These are phyloP conservation scores for Erebia ligea DNA, from an alignment of 2,888 invertebrate species.

Conservation along the genomic window DNA sequence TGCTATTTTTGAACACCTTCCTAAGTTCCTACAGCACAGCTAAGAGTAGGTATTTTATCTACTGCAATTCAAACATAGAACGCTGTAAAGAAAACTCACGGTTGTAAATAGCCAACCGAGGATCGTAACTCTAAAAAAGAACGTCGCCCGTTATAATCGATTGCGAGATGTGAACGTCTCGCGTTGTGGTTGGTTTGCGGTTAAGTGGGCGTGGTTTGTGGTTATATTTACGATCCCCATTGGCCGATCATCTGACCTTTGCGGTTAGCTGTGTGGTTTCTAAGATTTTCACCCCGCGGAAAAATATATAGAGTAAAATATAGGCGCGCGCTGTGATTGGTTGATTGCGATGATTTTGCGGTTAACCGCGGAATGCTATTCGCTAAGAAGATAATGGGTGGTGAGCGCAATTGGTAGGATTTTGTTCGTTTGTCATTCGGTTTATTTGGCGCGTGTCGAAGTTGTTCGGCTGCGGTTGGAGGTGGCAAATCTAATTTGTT, in stretches of 20 bases:
- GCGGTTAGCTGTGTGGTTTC: constrained; percentile 85
- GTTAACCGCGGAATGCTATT: constrained; percentile 79
- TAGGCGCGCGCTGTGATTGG: constrained; percentile 70
- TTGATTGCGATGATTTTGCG: constrained; percentile 70
- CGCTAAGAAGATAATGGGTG: constrained; percentile 79
- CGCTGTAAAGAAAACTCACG: constrained; percentile 1
- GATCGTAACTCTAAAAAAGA: constrained; percentile 66
- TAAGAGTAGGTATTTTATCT: no score
- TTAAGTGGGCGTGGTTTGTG: constrained; percentile 85
- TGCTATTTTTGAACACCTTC: neutral
- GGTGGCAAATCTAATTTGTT: constrained; percentile 23
- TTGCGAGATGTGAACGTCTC: constrained; percentile 75
- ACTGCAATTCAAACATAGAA: neutral
- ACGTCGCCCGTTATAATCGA: constrained; percentile 67
- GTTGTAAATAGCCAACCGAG: constrained; percentile 52
- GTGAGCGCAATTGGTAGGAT: constrained; percentile 62
- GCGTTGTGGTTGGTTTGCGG: constrained; percentile 86
- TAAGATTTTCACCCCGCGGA: constrained; percentile 82
- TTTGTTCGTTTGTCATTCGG: constrained; percentile 56
- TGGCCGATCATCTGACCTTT: constrained; percentile 84
- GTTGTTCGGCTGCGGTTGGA: constrained; percentile 50
- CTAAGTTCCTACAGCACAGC: neutral
- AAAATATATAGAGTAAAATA: constrained; percentile 80
- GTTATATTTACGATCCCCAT: constrained; percentile 83
- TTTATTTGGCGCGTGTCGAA: constrained; percentile 52